These are phyloP conservation scores for Ceratina calcarata DNA, from an alignment of 1,140 invertebrate genomes.

Conservation along the genomic window DNA sequence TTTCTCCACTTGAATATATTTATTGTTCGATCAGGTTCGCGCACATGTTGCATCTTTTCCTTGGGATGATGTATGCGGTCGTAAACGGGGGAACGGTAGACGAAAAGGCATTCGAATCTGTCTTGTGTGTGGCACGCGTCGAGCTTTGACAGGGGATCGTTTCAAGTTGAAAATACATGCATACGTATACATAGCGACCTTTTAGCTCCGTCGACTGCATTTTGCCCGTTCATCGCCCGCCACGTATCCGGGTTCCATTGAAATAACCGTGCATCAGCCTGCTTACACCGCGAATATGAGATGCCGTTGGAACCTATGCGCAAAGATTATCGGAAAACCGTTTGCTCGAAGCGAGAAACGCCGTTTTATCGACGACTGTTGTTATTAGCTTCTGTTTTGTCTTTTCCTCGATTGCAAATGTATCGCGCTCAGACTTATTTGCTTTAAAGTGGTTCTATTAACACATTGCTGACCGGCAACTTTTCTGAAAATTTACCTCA, in stretches of 20 bases:
- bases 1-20: too few relatives aligned
- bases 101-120: conserved; percentile 34
- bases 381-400: too few relatives aligned
- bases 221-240: conserved; percentile 24
- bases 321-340: conserved; percentile 43
- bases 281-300: conserved; percentile 16
- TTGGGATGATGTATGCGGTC: conserved; percentile 15
- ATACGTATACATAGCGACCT: neutral
- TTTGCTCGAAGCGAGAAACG: neutral
- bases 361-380: neutral
- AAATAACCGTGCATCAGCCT: conserved; percentile 32
- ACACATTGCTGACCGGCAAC: too few relatives aligned
- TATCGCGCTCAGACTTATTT: too few relatives aligned
- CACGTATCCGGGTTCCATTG: conserved; percentile 9
- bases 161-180: conserved; percentile 23
- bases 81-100: neutral
- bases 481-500: too few relatives aligned
- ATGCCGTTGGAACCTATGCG: conserved; percentile 15
- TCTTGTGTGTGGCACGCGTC: conserved; percentile 12
- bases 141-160: conserved; percentile 24
- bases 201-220: conserved; percentile 5
- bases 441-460: too few relatives aligned
- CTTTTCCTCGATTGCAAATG: too few relatives aligned
- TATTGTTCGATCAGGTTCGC: too few relatives aligned
- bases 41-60: neutral